Base-by-base conservation (phyloP, 2,113 vertebrate species). In the Sialia sialis region DNA sequence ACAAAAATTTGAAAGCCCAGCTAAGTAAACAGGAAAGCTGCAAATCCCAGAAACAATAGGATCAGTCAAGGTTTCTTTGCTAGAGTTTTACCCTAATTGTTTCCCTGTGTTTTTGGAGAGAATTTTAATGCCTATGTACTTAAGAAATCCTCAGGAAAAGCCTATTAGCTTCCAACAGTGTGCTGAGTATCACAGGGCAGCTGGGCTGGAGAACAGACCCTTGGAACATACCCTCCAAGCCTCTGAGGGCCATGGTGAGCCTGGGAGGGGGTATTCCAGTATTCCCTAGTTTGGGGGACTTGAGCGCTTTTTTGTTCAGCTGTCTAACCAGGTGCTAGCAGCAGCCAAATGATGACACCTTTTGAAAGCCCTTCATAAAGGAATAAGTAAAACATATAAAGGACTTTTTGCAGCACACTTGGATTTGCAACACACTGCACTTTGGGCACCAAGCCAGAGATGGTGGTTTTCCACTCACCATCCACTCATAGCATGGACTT, bases 21-120 rank as follows among this genome's bases (percentile, higher is more conserved):
- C 64, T 87, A 59, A 89, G 44, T 76, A 93, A 94, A 94, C 91
- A 96, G 90, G 84, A 95, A 95, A 92, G 70, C 85, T 22, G 3
- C 43, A 94, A 91, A 87, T 81, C 79, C 68, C 88, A 79, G 82
- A 81, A 89, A 95, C 90, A 93, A 92, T 5, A 76, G 56, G 63
- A 94, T 95, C 86, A 67, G 77, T 66, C 81, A 93, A 93, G 83
- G 68, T 59, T 95, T 74, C 27, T 72, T 85, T 94, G 89, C 41
- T 84, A 89, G 36, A 26, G 36, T 75, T 93, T 93, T 88, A 84
- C n/a, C 63, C 26, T 43, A 69, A 75, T 72, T 83, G 54, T 84
- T 91, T 88, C 67, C 67, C 81, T n/a, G 14, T 36, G 41, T 16
- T 83, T 92, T 49, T 68, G 22, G 30, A 54, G 39, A 79, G 59